A percentile compares a stretch with the other conserved stretches of the same genome.
These are phyloP conservation scores for Dastarcus helophoroides DNA, from an alignment of 2,888 invertebrate species.

Conservation along the genomic window DNA sequence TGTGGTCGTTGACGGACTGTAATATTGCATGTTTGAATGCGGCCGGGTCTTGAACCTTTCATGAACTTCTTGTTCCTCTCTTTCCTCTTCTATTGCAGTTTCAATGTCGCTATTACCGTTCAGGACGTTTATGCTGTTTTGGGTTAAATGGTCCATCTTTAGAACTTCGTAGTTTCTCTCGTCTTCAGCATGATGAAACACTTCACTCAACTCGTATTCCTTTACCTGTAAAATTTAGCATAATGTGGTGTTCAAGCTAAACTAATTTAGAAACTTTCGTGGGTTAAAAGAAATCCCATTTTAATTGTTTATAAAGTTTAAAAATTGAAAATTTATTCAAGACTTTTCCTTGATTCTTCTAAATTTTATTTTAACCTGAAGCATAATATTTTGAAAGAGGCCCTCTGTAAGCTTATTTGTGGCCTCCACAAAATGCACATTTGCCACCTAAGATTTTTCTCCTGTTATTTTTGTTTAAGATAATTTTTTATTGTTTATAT, in stretches of 20 bases:
- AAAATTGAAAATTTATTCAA: too few species aligned
- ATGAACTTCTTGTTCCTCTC: constrained; percentile 51
- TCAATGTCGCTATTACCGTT: constrained; percentile 60
- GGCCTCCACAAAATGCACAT: too few species aligned
- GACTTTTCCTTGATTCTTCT: too few species aligned
- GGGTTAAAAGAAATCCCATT: too few species aligned
- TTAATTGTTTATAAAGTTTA: too few species aligned
- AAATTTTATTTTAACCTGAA: too few species aligned
- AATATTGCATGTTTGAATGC: constrained; percentile 5
- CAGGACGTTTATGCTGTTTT: constrained; percentile 48
- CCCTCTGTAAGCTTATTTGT: too few species aligned
- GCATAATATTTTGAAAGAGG: too few species aligned
- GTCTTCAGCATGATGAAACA: constrained; percentile 73
- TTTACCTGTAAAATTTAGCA: constrained; percentile 48
- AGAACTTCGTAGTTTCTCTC: constrained; percentile 64
- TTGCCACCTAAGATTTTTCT: too few species aligned
- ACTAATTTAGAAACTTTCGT: neutral
- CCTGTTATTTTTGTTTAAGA: too few species aligned
- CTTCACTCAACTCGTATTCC: constrained; percentile 79
- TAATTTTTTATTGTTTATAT: too few species aligned
- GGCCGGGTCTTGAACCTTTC: constrained; percentile 20
- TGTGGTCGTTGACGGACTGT: constrained; percentile 13
- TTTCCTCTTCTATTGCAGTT: constrained; percentile 69
- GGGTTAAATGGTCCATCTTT: constrained; percentile 45
- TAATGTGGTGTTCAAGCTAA: neutral